Evolutionary conservation across 2,113 vertebrate species (phyloP).

Genomic region (Carassius carassius): DNA sequence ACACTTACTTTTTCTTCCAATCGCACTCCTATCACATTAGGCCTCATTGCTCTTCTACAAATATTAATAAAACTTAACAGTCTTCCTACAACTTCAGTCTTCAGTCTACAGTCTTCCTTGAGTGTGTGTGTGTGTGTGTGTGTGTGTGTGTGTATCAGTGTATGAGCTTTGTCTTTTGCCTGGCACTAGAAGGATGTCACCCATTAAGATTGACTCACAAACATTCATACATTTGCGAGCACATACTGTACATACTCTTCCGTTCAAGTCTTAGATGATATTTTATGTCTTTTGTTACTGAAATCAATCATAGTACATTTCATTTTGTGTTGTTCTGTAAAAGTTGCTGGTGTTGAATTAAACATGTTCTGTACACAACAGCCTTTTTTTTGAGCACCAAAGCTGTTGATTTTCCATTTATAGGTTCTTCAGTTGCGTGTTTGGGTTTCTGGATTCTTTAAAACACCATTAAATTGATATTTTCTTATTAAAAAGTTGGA

Average conservation of each 20-base stretch:
- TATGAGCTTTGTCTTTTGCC: slow-evolving; percentile 26
- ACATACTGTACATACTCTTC: neutral
- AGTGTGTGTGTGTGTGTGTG: neutral
- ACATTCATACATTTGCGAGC: neutral
- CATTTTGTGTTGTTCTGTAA: neutral
- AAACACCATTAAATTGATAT: neutral
- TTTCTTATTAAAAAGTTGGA: neutral
- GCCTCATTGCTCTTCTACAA: slow-evolving; percentile 21
- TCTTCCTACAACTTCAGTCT: too few relatives aligned
- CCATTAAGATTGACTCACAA: neutral
- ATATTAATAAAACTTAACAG: slow-evolving; percentile 12
- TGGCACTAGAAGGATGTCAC: slow-evolving; percentile 28
- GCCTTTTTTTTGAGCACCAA: neutral
- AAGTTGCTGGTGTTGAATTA: slow-evolving; percentile 8
- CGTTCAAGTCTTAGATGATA: neutral
- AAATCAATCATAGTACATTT: neutral
- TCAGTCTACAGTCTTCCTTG: too few relatives aligned
- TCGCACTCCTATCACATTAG: slow-evolving; percentile 29
- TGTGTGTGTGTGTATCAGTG: slow-evolving; percentile 21
- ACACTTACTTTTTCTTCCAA: slow-evolving; percentile 24
- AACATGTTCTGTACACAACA: neutral
- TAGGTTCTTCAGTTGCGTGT: neutral
- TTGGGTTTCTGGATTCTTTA: neutral
- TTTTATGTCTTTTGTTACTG: neutral
- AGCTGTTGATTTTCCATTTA: neutral